These are phyloP conservation scores for Drosophila neonasuta DNA, from an alignment of 2,888 invertebrate species.

Conservation along the genomic window DNA sequence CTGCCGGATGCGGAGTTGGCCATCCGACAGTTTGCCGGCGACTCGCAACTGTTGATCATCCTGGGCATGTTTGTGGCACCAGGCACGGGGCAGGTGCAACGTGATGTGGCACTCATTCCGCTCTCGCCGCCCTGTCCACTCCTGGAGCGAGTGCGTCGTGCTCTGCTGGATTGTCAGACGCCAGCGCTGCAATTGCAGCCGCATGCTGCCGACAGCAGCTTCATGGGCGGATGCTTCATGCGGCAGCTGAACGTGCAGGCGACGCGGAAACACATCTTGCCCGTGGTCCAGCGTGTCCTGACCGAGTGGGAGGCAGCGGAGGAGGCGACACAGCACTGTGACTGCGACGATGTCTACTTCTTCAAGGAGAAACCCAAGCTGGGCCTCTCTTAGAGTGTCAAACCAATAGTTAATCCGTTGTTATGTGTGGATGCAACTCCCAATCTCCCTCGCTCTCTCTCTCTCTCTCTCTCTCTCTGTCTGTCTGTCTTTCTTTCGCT, in stretches of 20 bases:
- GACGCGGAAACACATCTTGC: conserved; percentile 88
- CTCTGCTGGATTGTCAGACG: conserved; percentile 46
- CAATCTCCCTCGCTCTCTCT: too few relatives aligned
- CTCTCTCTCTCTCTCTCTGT: too few relatives aligned
- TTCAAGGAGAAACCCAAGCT: conserved; percentile 67
- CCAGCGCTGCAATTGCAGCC: conserved; percentile 80
- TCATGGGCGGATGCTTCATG: conserved; percentile 83
- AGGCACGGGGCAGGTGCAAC: conserved; percentile 76
- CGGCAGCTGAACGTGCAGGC: conserved; percentile 85
- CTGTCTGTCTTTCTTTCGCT: too few relatives aligned
- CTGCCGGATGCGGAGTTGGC: conserved; percentile 82
- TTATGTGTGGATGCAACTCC: too few relatives aligned
- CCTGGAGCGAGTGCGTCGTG: conserved; percentile 60
- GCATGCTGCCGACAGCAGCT: conserved; percentile 72
- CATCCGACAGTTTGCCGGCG: conserved; percentile 83
- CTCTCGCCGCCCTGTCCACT: conserved; percentile 73
- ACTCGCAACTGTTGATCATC: conserved; percentile 83
- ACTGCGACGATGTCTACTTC: conserved; percentile 64
- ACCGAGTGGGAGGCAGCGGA: conserved; percentile 54
- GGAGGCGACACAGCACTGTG: conserved; percentile 34
- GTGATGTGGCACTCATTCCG: conserved; percentile 85
- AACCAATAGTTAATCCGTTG: too few relatives aligned
- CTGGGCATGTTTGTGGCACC: conserved; percentile 85
- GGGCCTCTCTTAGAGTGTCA: conserved; percentile 46
- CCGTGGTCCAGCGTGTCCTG: conserved; percentile 84